Evolutionary conservation across 1,140 invertebrate species (phyloP).

Genomic region (Asbolus verrucosus): DNA sequence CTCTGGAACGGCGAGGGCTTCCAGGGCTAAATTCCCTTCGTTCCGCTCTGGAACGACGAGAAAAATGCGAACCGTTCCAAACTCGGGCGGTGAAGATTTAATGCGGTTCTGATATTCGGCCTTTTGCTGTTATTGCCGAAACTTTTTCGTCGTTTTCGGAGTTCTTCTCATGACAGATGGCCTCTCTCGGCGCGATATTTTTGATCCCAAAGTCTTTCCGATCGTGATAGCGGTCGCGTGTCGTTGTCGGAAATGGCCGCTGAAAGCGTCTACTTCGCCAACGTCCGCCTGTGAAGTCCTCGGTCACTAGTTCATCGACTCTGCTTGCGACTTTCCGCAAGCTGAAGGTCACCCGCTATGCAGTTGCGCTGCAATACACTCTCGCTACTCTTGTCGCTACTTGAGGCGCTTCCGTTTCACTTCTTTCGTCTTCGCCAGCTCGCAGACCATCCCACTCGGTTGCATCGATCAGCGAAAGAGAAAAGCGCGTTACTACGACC

Average conservation of each 20-base stretch:
- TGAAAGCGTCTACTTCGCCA: constrained; percentile 20
- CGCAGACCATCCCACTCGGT: not conserved
- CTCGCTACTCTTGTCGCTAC: constrained; percentile 39
- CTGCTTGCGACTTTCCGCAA: constrained; percentile 53
- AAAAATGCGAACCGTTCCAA: no score
- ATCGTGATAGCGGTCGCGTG: constrained; percentile 11
- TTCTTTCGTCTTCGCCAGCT: constrained; percentile 22
- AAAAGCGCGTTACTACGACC: not conserved
- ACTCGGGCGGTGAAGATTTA: no score
- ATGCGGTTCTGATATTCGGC: no score
- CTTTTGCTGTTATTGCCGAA: no score
- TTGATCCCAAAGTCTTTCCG: no score
- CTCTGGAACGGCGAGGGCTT: no score
- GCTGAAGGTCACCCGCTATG: constrained; percentile 50
- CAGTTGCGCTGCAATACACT: constrained; percentile 38
- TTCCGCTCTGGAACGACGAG: no score
- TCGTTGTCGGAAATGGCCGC: not conserved
- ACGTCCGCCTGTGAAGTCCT: constrained; percentile 30
- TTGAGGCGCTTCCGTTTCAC: constrained; percentile 39
- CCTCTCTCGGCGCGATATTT: no score
- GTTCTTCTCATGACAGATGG: no score
- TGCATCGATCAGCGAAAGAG: not conserved
- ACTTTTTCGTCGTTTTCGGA: not conserved
- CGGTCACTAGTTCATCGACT: constrained; percentile 55
- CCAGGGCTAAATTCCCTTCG: no score